Evolutionary conservation across 2,797 vertebrate species (phyloP), one percentile per base, ranked within the genome.

Genomic region (Anguilla marmorata): DNA sequence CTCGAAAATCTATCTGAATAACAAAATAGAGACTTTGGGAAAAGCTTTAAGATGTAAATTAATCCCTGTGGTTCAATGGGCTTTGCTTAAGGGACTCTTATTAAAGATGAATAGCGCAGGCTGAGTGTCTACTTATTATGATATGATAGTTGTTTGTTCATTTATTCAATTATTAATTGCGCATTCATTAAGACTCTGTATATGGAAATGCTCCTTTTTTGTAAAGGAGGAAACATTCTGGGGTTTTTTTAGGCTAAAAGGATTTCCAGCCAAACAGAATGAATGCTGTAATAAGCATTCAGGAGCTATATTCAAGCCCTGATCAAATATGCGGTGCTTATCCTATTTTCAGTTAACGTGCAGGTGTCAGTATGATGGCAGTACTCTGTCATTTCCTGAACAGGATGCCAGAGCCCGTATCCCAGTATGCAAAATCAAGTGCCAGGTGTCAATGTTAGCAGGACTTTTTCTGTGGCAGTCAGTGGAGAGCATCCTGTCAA

Each of bases 1-100:
- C 33, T 50, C 58, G 19, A 33, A 66, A 69, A 80, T 80, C 58
- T 63, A 66, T 50, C n/a, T 30, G 58, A n/a, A 79, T 79, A 79
- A 74, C 14, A 74, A 60, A 86, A 41, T 12, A 27, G 11, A 74
- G 52, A 54, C 37, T 58, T 52, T 56, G 48, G 74, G 58, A 80
- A 83, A 66, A 58, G 79, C 58, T 86, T 86, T 88, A 86, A 33
- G 54, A 85, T 86, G 85, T 52, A 86, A 86, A 86, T 69, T 3
- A 88, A 69, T 60, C 85, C 41, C n/a, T 86, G 66, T 69, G 12
- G 37, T 45, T 83, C 76, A 83, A 37, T 83, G 37, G 12, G 69
- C 21, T 54, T 86, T 63, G 33, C 69, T 80, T 72, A 80, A 86
- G 85, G 87, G 72, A 86, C 14, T 82, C 85, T 86, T 63, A 66